These are phyloP conservation scores for Pteropus rufus DNA, from an alignment of 2,797 vertebrate species.

Conservation along the genomic window DNA sequence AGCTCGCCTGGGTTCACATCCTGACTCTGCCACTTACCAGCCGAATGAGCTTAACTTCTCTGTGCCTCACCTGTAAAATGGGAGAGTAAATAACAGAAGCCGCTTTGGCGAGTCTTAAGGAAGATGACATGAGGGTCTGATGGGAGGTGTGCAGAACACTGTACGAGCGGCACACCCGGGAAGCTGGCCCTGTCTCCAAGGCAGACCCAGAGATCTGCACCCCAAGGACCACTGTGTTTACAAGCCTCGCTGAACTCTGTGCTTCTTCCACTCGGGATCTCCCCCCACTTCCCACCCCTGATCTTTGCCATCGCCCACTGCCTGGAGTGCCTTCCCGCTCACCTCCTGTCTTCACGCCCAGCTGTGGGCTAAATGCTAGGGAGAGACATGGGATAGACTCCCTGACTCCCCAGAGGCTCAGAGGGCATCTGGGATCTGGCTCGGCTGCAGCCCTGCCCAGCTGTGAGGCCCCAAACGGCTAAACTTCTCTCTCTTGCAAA, in stretches of 20 bases:
- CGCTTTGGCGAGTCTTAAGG: background rate
- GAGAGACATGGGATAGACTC: background rate
- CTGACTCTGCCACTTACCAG: background rate
- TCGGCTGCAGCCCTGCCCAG: background rate
- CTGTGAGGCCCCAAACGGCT: accelerated
- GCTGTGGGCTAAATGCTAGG: background rate
- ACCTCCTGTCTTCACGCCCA: background rate
- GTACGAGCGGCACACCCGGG: accelerated
- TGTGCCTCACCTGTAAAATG: background rate
- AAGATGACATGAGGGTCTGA: accelerated
- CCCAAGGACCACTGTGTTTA: background rate
- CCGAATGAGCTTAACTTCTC: background rate
- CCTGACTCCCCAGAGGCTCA: background rate
- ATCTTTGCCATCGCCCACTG: accelerated
- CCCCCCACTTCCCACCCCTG: background rate
- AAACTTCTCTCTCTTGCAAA: background rate
- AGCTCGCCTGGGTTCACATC: background rate
- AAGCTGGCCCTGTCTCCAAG: background rate
- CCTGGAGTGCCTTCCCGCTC: background rate
- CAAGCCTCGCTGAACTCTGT: background rate
- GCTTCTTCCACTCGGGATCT: background rate
- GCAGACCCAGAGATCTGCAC: background rate
- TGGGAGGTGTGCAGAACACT: accelerated
- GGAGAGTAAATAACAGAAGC: too few relatives aligned
- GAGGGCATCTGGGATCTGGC: background rate